phyloP scores from a whole-genome alignment of 1,140 invertebrate genomes.

The Drosophila melanogaster region Release_6_plus_ISO1_MT NT_033779.5:18233501-18234000 shows the following conservation, averaged over 20 bases:
- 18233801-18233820: slow-evolving; percentile 1
- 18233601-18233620: slow-evolving; percentile 52
- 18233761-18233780: slow-evolving; percentile 17
- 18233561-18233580: slow-evolving; percentile 64
- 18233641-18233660: slow-evolving; percentile 35
- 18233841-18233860: not conserved
- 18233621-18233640: slow-evolving; percentile 9
- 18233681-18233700: slow-evolving; percentile 55
- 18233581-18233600: slow-evolving; percentile 47
- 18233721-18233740: slow-evolving; percentile 36
- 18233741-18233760: slow-evolving; percentile 5
- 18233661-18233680: slow-evolving; percentile 69
- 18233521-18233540: slow-evolving; percentile 78
- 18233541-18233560: slow-evolving; percentile 77
- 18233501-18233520: slow-evolving; percentile 26
- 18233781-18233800: slow-evolving; percentile 5
- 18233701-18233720: slow-evolving; percentile 21
- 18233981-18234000: slow-evolving; percentile 4
- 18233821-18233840: slow-evolving; percentile 16
- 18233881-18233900: not conserved
- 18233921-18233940: too few species aligned
- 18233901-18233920: not conserved
- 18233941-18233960: too few species aligned
- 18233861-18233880: too few species aligned
- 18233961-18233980: not conserved